Base-by-base conservation (phyloP, 1,140 invertebrate genomes). In the Trichomalopsis sarcophagae region DNA sequence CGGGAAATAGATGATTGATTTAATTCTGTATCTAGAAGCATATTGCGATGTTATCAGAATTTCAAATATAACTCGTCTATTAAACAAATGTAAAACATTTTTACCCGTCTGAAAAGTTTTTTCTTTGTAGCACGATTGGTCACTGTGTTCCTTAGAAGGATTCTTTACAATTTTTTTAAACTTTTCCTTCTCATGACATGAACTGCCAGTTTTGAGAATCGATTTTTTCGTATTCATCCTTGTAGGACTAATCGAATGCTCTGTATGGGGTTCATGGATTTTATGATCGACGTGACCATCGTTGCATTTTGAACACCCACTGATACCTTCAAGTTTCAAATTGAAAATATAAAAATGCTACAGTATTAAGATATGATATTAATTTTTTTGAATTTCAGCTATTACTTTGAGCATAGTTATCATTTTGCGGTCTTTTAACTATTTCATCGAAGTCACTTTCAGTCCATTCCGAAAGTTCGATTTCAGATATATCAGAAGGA, bases 381-480 rank as follows among this genome's bases (percentile, higher is more conserved):
- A 27, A 27, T 27, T 27, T 27, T 27, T 27, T 27, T 27, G 27
- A 27, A 27, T 27, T 27, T 27, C 27, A 27, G 27, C 27, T 27
- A 27, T 27, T 21, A 21, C 17, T 11, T 55, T 21, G 0, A 62
- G 21, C 2, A 62, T 6, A 62, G 17, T 62, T 21, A 62, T 62
- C 6, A 62, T 17, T n/a, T 62, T 62, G 17, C 7, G 14, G 4
- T n/a, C n/a, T n/a, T 62, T n/a, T 3, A 21, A 7, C 21, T 14
- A n/a, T 14, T 7, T 62, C 55, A 17, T 30, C n/a, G 23, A 50
- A 68, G n/a, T 68, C 40, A 33, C 55, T 82, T 55, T 74, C 62
- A 21, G 40, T 77, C 62, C 74, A 77, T 71, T 78, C 27, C 3
- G 75, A 50, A 76, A 50, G n/a, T 50, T 76, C 75, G 5, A 50